A percentile compares a stretch with the other conserved stretches of the same genome.
phyloP scores from a whole-genome alignment of 1,140 invertebrate genomes.

The Bombus superbus region DNA sequence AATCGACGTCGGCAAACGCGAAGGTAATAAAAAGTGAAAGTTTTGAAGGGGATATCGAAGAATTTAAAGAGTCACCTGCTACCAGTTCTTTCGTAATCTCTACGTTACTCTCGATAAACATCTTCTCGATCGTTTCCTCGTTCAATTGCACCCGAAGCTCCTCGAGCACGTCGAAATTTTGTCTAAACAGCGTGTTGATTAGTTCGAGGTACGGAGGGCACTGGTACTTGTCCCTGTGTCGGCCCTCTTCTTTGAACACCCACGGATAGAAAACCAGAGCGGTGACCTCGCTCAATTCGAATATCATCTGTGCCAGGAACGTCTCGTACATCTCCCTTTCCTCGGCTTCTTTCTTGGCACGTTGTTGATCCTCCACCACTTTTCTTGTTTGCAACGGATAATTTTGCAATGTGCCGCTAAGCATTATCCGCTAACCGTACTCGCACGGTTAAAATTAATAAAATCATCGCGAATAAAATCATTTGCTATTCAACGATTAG shows the following conservation, averaged over 20 bases:
- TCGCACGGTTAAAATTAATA: too few relatives aligned
- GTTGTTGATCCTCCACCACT: slow-evolving; percentile 53
- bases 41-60: neutral
- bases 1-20: neutral
- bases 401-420: neutral
- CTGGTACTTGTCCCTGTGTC: slow-evolving; percentile 67
- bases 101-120: slow-evolving; percentile 70
- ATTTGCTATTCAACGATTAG: too few relatives aligned
- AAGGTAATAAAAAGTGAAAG: neutral
- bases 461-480: too few relatives aligned
- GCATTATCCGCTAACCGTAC: neutral
- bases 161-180: slow-evolving; percentile 74
- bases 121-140: slow-evolving; percentile 66
- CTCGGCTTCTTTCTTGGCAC: slow-evolving; percentile 63
- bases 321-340: slow-evolving; percentile 68
- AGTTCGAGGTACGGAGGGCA: slow-evolving; percentile 71
- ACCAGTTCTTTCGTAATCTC: slow-evolving; percentile 67
- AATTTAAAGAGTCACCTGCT: slow-evolving; percentile 46
- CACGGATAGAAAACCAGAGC: slow-evolving; percentile 74
- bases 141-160: slow-evolving; percentile 64
- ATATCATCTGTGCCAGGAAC: slow-evolving; percentile 72
- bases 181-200: slow-evolving; percentile 66
- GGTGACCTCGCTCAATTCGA: slow-evolving; percentile 74
- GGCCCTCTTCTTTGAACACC: slow-evolving; percentile 69
- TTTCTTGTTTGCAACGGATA: slow-evolving; percentile 53